These are phyloP conservation scores for Luperina testacea DNA, from an alignment of 2,888 invertebrate genomes.

Conservation along the genomic window DNA sequence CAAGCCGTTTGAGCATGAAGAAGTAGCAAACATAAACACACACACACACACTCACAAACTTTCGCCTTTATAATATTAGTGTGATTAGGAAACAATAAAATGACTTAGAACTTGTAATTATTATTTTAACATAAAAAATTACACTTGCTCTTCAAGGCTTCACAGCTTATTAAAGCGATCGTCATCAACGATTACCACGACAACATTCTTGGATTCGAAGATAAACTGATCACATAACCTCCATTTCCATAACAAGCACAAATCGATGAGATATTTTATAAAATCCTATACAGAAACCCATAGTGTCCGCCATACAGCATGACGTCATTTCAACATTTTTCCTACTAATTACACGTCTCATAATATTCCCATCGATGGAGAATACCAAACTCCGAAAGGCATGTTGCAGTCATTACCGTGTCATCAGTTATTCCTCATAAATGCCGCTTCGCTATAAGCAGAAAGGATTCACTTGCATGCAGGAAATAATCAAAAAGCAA, in stretches of 20 bases:
- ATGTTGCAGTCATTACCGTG: conserved; percentile 57
- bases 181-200: background rate
- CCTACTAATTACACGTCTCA: conserved; percentile 47
- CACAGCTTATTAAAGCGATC: background rate
- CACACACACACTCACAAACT: too few relatives aligned
- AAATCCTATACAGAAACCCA: conserved; percentile 28
- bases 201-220: conserved; percentile 6
- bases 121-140: background rate
- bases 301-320: conserved; percentile 15
- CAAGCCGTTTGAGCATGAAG: too few relatives aligned
- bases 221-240: conserved; percentile 13
- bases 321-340: conserved; percentile 53
- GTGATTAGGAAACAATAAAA: background rate
- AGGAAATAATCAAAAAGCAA: conserved; percentile 66
- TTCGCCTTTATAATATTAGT: too few relatives aligned
- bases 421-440: conserved; percentile 61
- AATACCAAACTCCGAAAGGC: conserved; percentile 57
- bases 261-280: conserved; percentile 27
- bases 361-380: conserved; percentile 44
- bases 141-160: background rate
- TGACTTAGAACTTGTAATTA: too few relatives aligned
- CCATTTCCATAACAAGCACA: conserved; percentile 6
- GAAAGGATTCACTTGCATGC: conserved; percentile 58
- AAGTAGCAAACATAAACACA: too few relatives aligned
- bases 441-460: conserved; percentile 44